Evolutionary conservation across 2,888 invertebrate genomes (phyloP), one percentile per base, ranked within the genome.

Genomic region (Drosophila meridiana): DNA sequence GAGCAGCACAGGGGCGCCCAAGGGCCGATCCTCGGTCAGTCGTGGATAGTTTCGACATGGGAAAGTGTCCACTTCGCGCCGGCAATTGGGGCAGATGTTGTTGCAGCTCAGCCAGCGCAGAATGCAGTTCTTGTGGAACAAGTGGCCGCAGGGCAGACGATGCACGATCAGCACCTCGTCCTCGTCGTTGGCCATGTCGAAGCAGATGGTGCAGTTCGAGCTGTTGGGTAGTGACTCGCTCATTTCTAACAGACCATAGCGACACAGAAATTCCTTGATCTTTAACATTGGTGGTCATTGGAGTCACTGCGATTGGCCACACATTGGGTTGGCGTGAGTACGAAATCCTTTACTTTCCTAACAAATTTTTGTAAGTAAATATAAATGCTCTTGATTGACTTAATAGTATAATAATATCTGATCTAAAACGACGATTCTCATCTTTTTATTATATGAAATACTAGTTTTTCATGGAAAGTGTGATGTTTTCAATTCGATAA

Each of bases 41-140:
- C 9, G 58, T 14, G 14, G 47, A 20, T 32, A 4, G 4, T 26
- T 9, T 2, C 26, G 50, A 5, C 11, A 8, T 1, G 60, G 40
- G 0, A 9, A 14, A 9, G 26, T 4, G 4, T 55, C 14, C 13
- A 56, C 69, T 30, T 53, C 42, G 3, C 50, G 55, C 0, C 72
- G 72, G 40, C 72, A 73, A 2, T 65, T 56, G n/a, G 72, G 72
- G 36, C 72, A 73, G 14, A 60, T 13, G 14, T n/a, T 59, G 43
- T 65, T 65, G 56, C 26, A 45, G 9, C 26, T 45, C 26, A 73
- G 45, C 72, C 72, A 73, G 11, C 73, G 72, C 13, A 28, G 13
- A 7, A 73, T 72, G 65, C 72, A 73, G 3, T 45, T 48, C 56
- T 65, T 65, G 20, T 73, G 72, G 36, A 73, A 73, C 3, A 26